Evolutionary conservation across 2,113 vertebrate species (phyloP).

Genomic region (Phocoena phocoena): DNA sequence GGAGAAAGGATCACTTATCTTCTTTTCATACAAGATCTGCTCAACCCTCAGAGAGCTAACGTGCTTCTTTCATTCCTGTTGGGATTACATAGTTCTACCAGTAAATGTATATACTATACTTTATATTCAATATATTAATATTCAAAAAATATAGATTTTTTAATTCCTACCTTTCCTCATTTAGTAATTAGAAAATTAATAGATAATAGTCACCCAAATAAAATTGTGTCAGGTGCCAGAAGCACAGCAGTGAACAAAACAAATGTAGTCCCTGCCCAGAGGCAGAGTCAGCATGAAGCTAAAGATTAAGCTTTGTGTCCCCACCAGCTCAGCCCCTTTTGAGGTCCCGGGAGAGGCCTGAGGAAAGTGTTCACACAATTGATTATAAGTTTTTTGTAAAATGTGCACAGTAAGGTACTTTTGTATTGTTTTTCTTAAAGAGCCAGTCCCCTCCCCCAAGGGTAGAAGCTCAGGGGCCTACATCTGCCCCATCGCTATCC

Average conservation of each 20-base stretch:
- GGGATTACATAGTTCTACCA: neutral
- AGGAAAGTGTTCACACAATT: neutral
- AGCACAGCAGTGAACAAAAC: neutral
- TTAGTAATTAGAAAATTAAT: neutral
- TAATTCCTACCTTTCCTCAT: neutral
- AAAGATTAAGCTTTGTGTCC: neutral
- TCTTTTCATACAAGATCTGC: neutral
- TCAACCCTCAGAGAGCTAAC: neutral
- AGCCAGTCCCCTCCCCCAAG: neutral
- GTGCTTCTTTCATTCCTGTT: neutral
- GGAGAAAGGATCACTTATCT: neutral
- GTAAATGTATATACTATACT: neutral
- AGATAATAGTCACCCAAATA: neutral
- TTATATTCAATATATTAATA: neutral
- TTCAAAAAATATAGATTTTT: neutral
- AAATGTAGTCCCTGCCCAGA: neutral
- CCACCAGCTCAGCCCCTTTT: neutral
- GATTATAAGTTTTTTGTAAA: neutral
- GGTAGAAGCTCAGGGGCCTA: neutral
- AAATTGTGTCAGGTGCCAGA: neutral
- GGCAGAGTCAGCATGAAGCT: neutral
- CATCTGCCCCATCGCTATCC: rapidly evolving
- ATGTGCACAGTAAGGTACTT: neutral
- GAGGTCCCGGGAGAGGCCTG: neutral
- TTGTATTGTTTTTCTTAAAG: neutral